These are phyloP conservation scores for Leptinotarsa haldemani DNA, from an alignment of 2,888 invertebrate species.

Conservation along the genomic window DNA sequence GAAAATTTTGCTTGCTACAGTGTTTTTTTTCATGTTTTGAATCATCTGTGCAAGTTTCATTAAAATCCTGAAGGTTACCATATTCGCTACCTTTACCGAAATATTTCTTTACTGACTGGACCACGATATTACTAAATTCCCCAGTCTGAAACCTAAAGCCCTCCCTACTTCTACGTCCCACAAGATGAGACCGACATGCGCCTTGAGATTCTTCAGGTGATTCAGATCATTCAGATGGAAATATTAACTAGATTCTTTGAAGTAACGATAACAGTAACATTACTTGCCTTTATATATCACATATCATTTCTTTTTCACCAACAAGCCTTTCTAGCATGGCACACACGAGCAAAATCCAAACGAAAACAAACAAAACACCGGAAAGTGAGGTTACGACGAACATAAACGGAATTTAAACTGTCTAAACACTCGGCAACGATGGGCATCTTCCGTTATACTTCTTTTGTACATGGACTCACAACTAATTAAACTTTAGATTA, in stretches of 20 bases:
- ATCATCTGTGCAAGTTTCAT: too few species aligned
- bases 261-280: too few species aligned
- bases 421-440: neutral
- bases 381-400: conserved; percentile 12
- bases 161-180: neutral
- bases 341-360: neutral
- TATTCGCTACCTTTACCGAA: too few species aligned
- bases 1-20: too few species aligned
- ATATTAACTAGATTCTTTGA: too few species aligned
- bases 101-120: too few species aligned
- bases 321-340: neutral
- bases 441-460: neutral
- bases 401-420: conserved; percentile 4
- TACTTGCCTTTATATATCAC: neutral
- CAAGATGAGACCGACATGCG: neutral
- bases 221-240: neutral
- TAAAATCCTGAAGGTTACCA: too few species aligned
- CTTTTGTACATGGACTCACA: neutral
- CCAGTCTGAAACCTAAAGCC: neutral
- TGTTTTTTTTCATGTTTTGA: too few species aligned
- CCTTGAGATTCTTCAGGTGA: neutral
- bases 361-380: conserved; percentile 5
- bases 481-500: conserved; percentile 15
- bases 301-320: neutral
- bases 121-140: too few species aligned